Base-by-base conservation (phyloP, 2,888 invertebrate genomes). In the Apodemia mormo region DNA sequence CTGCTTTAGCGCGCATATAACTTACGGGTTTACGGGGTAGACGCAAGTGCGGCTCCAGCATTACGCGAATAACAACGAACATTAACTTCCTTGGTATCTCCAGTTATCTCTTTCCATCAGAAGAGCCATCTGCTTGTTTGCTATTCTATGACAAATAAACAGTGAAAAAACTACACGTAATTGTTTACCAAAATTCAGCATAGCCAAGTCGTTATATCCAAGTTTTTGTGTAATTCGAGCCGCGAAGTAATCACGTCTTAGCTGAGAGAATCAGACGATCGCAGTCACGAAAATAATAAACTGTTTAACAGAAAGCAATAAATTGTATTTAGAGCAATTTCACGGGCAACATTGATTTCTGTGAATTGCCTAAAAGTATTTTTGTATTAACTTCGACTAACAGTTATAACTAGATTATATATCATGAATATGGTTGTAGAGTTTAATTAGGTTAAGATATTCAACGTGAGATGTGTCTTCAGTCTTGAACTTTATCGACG, bases 291-390 rank as follows among this genome's bases (percentile, higher is more conserved):
- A 61, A 61, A 61, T 61, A 61, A 61, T 61, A 33, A 61, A 61
- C 58, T 61, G 58, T 61, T 61, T 61, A 33, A 61, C 58, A 61
- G 58, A 61, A 61, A 61, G 58, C 58, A 61, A 61, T 61, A 61
- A 61, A 61, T 61, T 9, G 30, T 61, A 61, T 61, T 61, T 33
- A 61, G 61, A 33, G 61, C 61, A 61, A 61, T 61, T 61, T 61
- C 61, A 61, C 33, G 61, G 61, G 33, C 33, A 61, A 33, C 61
- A 61, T 61, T 61, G 58, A 61, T 61, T 61, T 61, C 58, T 61
- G 58, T 30, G 33, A 61, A 61, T 61, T 61, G 58, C 58, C 58
- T 61, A 58, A 58, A 58, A 33, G 33, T 61, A 61, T 61, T 61
- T 61, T 61, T 12, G 12, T 61, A 61, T 61, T 14, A 33, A 61